Base-by-base conservation (phyloP, 2,888 invertebrate genomes). In the Coelopa pilipes region DNA sequence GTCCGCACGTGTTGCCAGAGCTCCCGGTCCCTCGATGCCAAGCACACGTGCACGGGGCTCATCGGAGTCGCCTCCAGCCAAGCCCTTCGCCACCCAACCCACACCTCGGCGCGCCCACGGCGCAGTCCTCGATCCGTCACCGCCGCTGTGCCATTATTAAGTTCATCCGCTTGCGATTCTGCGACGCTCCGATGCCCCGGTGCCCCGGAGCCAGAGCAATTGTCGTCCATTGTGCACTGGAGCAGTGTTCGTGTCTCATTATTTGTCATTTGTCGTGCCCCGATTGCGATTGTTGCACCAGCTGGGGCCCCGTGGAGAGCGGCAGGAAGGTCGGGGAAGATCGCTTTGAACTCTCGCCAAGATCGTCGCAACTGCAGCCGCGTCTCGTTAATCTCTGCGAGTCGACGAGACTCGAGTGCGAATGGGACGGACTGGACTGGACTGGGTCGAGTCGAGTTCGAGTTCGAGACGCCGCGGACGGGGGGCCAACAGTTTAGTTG, bases 121-220 rank as follows among this genome's bases (percentile, higher is more conserved):
- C 12, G 47, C 70, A 12, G 12, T 50, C 13, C 19, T 24, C 19
- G 13, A 34, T 34, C 45, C 3, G 19, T 69, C 10, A 17, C 46
- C 4, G 59, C 47, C 12, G 17, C 49, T 70, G 34, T 60, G 9
- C 49, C 9, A 53, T 71, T 63, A 71, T 65, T 71, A 63, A 63
- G 63, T 71, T 55, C 71, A 71, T 71, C 71, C 71, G 71, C 55
- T 71, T 45, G 71, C 63, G 50, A 70, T 70, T 70, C 60, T 24
- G 47, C 53, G 53, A n/a, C 4, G 62, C 62, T 15, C 62, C 34
- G 24, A 12, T n/a, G 34, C 24, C 62, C 62, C 62, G 24, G 62
- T 34, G 24, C 34, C 34, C 34, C 34, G n/a, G n/a, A n/a, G 62
- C 34, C 55, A 19, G 45, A 19, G 45, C 34, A 34, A 34, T 34